A percentile compares a stretch with the other conserved stretches of the same genome.
Conservation (phyloP, 2,888 invertebrate species). For the Syrphus vitripennis region DNA sequence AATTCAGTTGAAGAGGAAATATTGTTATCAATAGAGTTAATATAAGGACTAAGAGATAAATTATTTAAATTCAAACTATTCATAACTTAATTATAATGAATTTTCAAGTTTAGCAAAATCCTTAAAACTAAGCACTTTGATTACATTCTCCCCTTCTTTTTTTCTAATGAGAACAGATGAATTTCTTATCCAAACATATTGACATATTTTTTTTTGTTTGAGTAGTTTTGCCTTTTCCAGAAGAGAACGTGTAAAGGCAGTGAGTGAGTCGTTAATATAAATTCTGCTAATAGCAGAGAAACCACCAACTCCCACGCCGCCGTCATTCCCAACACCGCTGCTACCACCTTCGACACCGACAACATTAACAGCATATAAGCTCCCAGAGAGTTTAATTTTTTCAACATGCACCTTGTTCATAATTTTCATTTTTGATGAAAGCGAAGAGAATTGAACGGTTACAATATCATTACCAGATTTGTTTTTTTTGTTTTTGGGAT, state of each 20-base stretch:
- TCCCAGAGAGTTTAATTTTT: not conserved
- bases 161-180: constrained; percentile 23
- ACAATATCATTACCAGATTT: not conserved
- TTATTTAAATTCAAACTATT: not conserved
- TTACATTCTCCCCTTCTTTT: constrained; percentile 13
- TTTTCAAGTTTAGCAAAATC: not conserved
- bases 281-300: not conserved
- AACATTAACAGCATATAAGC: not conserved
- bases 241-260: not conserved
- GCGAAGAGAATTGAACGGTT: constrained; percentile 11
- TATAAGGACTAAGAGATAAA: not conserved
- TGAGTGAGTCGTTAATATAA: not conserved
- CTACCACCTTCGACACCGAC: not conserved
- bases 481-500: not conserved
- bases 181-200: constrained; percentile 7
- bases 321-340: not conserved
- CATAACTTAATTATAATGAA: not conserved
- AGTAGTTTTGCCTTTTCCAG: constrained; percentile 8
- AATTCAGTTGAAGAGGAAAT: not conserved
- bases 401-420: not conserved
- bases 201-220: not conserved
- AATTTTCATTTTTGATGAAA: constrained; percentile 2
- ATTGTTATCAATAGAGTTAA: not conserved
- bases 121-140: constrained; percentile 8
- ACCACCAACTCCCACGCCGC: not conserved